Conservation (phyloP, 2,888 invertebrate species). For the Thera britannica region DNA sequence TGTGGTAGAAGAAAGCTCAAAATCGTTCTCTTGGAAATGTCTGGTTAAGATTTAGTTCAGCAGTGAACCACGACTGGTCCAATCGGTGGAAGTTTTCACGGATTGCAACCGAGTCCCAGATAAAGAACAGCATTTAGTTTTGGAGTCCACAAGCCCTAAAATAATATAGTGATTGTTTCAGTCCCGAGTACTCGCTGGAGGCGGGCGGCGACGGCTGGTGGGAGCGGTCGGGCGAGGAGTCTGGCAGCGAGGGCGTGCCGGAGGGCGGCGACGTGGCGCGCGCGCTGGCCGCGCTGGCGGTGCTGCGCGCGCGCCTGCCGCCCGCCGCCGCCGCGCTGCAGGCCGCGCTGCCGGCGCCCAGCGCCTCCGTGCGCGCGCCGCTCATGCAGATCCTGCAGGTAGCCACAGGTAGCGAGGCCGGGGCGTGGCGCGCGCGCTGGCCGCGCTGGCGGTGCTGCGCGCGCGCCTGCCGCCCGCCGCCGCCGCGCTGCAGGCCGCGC, state of each 20-base stretch:
- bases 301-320: slow-evolving; percentile 61
- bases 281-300: slow-evolving; percentile 69
- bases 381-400: slow-evolving; percentile 68
- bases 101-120: too few species aligned
- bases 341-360: slow-evolving; percentile 42
- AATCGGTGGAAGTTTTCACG: too few species aligned
- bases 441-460: too few species aligned
- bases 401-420: neutral
- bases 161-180: neutral
- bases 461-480: too few species aligned
- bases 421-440: too few species aligned
- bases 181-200: slow-evolving; percentile 30
- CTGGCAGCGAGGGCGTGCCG: slow-evolving; percentile 64
- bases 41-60: too few species aligned
- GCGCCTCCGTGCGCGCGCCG: slow-evolving; percentile 47
- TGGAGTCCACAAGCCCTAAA: too few species aligned
- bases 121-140: too few species aligned
- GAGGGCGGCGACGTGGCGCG: slow-evolving; percentile 77
- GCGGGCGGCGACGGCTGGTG: slow-evolving; percentile 22
- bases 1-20: too few species aligned
- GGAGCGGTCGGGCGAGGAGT: slow-evolving; percentile 35
- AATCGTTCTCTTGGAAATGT: too few species aligned
- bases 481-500: too few species aligned
- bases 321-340: slow-evolving; percentile 54
- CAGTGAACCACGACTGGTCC: too few species aligned